These are phyloP conservation scores for Enteromius thamalakanensis DNA, from an alignment of 2,797 vertebrate genomes.

Conservation along the genomic window DNA sequence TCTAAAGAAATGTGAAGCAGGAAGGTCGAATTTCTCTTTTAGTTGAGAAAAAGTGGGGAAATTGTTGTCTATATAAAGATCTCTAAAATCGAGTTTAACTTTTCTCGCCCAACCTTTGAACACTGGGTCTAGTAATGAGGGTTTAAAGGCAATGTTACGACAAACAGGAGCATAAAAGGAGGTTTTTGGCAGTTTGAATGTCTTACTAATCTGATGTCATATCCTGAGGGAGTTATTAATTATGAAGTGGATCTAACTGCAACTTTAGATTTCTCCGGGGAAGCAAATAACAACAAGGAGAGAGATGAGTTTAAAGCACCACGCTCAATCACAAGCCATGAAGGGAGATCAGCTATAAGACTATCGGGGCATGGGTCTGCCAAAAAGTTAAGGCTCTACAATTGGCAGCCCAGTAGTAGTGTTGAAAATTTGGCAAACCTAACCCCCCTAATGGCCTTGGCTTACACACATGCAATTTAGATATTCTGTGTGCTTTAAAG, in stretches of 20 bases:
- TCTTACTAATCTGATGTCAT: background rate
- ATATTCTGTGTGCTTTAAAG: background rate
- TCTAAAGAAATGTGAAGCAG: background rate
- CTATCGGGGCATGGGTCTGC: background rate
- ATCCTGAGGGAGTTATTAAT: background rate
- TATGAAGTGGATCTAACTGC: background rate
- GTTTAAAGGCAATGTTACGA: slow-evolving; percentile 18
- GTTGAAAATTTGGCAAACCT: background rate
- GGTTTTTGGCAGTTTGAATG: background rate
- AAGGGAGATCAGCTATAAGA: background rate
- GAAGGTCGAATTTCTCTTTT: background rate
- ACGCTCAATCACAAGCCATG: background rate
- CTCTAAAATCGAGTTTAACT: background rate
- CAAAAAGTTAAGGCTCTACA: background rate
- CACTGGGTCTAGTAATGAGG: background rate
- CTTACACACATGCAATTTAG: background rate
- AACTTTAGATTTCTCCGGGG: background rate
- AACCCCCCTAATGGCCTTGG: too few species aligned
- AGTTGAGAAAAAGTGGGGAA: background rate
- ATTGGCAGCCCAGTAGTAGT: background rate
- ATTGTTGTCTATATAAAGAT: background rate
- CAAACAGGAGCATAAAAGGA: background rate
- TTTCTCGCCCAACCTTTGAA: background rate
- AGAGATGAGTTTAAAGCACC: background rate
- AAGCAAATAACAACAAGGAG: background rate